Base-by-base conservation (phyloP, 2,797 vertebrate genomes). In the Anolis apletophallus region DNA sequence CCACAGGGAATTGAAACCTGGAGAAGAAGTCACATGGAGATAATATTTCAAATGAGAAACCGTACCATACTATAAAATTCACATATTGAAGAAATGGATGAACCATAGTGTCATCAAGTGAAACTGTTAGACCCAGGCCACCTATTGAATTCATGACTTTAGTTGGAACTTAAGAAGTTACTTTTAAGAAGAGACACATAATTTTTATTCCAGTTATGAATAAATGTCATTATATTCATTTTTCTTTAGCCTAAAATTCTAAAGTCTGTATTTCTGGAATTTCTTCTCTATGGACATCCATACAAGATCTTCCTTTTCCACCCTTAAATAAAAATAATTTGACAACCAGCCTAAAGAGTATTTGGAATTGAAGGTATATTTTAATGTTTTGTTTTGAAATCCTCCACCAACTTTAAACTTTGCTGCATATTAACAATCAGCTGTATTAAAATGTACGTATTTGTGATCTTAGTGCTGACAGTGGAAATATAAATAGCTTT, bases 21-120 rank as follows among this genome's bases (percentile, higher is more conserved):
- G 96, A 68, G 98, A 99, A 95, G 97, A 98, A 91, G 92, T 94
- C 71, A 98, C 98, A 34, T 99, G 98, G 99, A 98, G 96, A 94
- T 99, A 97, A 97, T 96, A 57, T 26, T 32, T 55, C 29, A 90
- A 87, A 82, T 67, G 57, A 72, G 82, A 83, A 86, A 87, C 83
- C 21, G 54, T 91, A 86, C 79, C 2, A 0, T 87, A 90, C 85
- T 72, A 84, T 92, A 81, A 71, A 85, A 79, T 87, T 81, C 4
- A 72, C 5, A 77, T 91, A 29, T 78, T 17, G 84, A 67, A 87
- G 32, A 87, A 71, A 32, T 92, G 86, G 87, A 92, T 81, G 89
- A 46, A 46, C 40, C 3, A 68, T n/a, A 77, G 81, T 84, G 36
- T 90, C 86, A 93, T 85, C 68, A 61, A 32, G 34, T 92, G 88